Evolutionary conservation across 2,797 vertebrate species (phyloP), one percentile per base, ranked within the genome.

Genomic region (Molossus molossus): DNA sequence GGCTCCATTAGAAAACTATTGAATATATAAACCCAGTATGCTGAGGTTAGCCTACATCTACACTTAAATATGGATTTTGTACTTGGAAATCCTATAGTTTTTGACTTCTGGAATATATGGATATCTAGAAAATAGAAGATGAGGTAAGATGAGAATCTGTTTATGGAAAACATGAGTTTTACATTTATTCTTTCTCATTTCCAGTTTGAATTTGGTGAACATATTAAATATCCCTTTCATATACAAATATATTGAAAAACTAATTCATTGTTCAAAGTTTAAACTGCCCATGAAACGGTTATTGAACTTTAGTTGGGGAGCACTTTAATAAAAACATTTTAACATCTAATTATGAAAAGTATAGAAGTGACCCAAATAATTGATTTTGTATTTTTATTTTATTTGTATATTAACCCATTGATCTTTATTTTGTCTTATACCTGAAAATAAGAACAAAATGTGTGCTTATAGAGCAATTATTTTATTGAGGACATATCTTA

Each of bases 401-500:
- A 9, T 75, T 64, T 80, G 73, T 86, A 95, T 97, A 97, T 88
- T 94, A 95, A 96, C n/a, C 55, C 80, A 57, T 94, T 96, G 65
- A 82, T 79, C 29, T 72, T 95, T 93, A 95, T 93, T 84, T 98
- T 97, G 58, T 91, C 91, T 95, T 86, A 89, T 90, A 95, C 95
- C 89, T 94, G 95, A 95, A 97, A 94, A 96, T 93, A 92, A 95
- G 97, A 88, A 91, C 95, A 95, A 95, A 96, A 96, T 95, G 85
- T 77, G 87, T 91, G 92, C 97, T 96, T 94, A 90, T 95, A 93
- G 96, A 97, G 69, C 82, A 98, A 97, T 97, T 97, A 80, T 98
- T 98, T 96, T 96, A 89, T 96, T 96, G 96, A 91, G 92, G 95
- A 96, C 95, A 84, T 91, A 65, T 96, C 95, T 98, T 97, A 95